Evolutionary conservation across 2,797 vertebrate genomes (phyloP), one percentile per base, ranked within the genome.

Genomic region (Coluber constrictor): DNA sequence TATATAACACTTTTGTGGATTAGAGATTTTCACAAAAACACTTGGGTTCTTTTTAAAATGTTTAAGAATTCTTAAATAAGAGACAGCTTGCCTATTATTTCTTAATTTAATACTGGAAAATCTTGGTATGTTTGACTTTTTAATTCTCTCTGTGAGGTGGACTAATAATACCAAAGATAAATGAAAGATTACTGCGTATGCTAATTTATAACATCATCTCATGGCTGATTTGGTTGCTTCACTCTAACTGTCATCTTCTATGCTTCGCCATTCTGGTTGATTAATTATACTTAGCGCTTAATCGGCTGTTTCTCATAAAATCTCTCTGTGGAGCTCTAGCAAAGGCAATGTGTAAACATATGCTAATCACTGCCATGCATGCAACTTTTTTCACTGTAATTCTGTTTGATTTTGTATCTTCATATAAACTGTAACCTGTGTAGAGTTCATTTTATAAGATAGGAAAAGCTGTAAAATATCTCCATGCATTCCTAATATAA

Each of bases 151-250:
- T 86, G 18, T 86, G 59, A 66, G 51, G 70, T 86, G 47, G 83
- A 90, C 74, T 86, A 60, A 86, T 90, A 63, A 90, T 56, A 86
- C 59, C 43, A n/a, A 90, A 92, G 74, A 92, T 90, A 89, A 90
- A 55, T 90, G 88, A 90, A 90, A 90, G 74, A 29, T 57, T 86
- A 59, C 37, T 29, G 29, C 3, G 20, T 66, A 29, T 63, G 59
- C 74, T 90, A 86, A 90, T 86, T 92, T 66, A 79, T 90, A 86
- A 66, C 92, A 92, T 66, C n/a, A 63, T 90, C 59, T 90, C 88
- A 86, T 90, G 92, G 88, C 63, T 90, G 59, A 66, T 86, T 92
- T 92, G n/a, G 59, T 86, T 86, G 92, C 74, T 92, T 92, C 57
- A 86, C 25, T 86, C 55, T 27, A 83, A 23, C 91, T 89, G 87